Conservation (phyloP, 1,140 invertebrate genomes). For the Drosophila sturtevanti region DNA sequence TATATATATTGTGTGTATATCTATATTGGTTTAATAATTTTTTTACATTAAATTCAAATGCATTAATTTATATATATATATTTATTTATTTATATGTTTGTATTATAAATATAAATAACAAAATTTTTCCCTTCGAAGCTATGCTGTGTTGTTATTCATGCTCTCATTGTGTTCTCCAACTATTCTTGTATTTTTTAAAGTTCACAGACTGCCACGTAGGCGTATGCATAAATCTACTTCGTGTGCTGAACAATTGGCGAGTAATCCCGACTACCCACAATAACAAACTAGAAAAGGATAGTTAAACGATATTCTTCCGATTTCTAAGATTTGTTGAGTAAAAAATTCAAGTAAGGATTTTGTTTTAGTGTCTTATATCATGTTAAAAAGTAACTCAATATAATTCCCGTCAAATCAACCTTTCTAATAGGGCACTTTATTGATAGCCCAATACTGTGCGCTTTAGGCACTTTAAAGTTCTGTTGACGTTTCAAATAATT, state of each 20-base stretch:
- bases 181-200: conserved; percentile 25
- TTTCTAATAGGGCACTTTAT: conserved; percentile 65
- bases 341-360: conserved; percentile 19
- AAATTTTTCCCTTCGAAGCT: conserved; percentile 74
- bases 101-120: conserved; percentile 80
- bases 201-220: conserved; percentile 42
- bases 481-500: conserved; percentile 40
- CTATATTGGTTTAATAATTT: conserved; percentile 54
- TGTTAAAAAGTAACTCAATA: conserved; percentile 72
- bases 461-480: conserved; percentile 79
- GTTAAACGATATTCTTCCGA: conserved; percentile 24
- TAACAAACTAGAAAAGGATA: conserved; percentile 40
- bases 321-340: conserved; percentile 18
- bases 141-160: conserved; percentile 22
- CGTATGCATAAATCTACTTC: conserved; percentile 34
- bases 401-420: conserved; percentile 67
- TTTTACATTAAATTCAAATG: conserved; percentile 64
- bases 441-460: conserved; percentile 81
- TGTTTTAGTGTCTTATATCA: conserved; percentile 77
- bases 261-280: conserved; percentile 37
- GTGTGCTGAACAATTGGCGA: conserved; percentile 79
- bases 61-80: conserved; percentile 63
- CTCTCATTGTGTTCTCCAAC: conserved; percentile 13
- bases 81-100: conserved; percentile 57
- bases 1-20: conserved; percentile 50